These are phyloP conservation scores for Bos javanicus DNA, from an alignment of 2,113 vertebrate species.

Conservation along the genomic window DNA sequence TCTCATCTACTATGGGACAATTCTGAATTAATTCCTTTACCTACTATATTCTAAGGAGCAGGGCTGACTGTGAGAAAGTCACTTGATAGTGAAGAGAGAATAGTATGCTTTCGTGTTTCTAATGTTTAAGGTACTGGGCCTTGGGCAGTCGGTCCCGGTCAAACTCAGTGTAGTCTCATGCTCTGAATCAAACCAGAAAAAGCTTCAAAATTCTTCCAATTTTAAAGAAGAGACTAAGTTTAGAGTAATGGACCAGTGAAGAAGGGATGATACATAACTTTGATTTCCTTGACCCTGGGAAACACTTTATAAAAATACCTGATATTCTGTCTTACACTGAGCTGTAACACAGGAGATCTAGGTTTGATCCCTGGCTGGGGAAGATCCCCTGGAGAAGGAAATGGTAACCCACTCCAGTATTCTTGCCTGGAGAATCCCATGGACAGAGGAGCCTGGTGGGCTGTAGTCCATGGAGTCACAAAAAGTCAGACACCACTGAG, in stretches of 20 bases:
- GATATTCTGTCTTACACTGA: neutral
- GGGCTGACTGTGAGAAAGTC: neutral
- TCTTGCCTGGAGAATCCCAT: neutral
- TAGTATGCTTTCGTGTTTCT: neutral
- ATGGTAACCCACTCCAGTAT: neutral
- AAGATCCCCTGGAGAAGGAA: neutral
- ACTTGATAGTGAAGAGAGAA: neutral
- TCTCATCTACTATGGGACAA: neutral
- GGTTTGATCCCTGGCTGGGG: neutral
- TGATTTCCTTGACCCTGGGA: neutral
- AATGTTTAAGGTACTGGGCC: neutral
- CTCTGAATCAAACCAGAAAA: neutral
- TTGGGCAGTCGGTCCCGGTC: neutral
- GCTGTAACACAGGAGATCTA: neutral
- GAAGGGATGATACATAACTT: neutral
- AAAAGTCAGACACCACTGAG: neutral
- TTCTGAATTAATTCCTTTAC: neutral
- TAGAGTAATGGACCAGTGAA: neutral
- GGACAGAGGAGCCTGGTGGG: accelerated
- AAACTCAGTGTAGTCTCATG: neutral
- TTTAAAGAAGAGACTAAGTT: neutral
- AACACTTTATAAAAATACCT: neutral
- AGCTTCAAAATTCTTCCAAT: neutral
- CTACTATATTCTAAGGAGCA: neutral
- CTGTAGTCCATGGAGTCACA: neutral